Conservation (phyloP, 2,113 vertebrate species). For the Psittacara wagleri region DNA sequence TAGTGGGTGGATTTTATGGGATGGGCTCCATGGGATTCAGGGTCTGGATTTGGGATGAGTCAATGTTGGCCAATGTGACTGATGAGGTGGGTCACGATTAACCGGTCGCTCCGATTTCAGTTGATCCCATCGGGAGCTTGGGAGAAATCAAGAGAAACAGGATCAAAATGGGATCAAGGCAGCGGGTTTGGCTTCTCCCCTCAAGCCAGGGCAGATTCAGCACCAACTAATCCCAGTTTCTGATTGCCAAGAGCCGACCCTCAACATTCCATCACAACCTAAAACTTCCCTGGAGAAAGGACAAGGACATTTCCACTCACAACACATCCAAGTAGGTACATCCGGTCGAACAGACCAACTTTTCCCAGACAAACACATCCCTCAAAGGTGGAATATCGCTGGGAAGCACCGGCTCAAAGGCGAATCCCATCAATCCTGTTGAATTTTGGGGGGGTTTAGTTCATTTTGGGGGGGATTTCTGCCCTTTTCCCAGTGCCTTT, state of each 20-base stretch:
- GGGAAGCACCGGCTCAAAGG: not conserved
- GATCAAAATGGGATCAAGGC: not conserved
- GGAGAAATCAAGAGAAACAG: not conserved
- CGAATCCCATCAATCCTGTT: fast-evolving
- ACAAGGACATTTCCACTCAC: not conserved
- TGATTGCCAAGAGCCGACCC: not conserved
- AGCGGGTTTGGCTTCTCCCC: not conserved
- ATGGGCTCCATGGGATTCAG: not conserved
- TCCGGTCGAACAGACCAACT: fast-evolving
- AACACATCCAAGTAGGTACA: not conserved
- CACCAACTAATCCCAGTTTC: not conserved
- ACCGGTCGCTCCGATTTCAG: fast-evolving
- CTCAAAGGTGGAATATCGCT: fast-evolving
- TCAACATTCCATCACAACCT: not conserved
- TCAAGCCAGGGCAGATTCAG: no score
- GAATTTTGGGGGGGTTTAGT: no score
- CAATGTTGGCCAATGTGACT: not conserved
- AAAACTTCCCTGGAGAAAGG: not conserved
- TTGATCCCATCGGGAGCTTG: fast-evolving
- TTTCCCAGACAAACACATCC: not conserved
- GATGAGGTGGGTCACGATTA: fast-evolving
- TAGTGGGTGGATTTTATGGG: fast-evolving
- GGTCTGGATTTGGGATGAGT: not conserved
- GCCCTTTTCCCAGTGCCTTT: not conserved
- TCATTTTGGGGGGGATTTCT: not conserved